Evolutionary conservation across 2,888 invertebrate species (phyloP).

Genomic region (Campoletis raptor): DNA sequence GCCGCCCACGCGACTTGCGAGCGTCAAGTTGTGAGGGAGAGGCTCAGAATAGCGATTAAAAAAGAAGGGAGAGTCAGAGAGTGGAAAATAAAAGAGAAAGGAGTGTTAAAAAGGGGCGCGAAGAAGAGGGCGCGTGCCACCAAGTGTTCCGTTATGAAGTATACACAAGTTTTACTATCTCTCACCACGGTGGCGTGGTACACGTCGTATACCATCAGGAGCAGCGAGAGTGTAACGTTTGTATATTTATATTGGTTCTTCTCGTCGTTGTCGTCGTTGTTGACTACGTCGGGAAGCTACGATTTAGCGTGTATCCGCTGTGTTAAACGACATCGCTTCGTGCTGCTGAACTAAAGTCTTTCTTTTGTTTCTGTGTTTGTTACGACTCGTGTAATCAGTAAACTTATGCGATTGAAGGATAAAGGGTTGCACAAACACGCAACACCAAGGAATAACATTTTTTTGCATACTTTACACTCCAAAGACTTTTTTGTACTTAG

Average conservation of each 20-base stretch:
- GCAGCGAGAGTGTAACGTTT: slow-evolving; percentile 47
- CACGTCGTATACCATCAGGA: slow-evolving; percentile 39
- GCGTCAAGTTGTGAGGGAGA: slow-evolving; percentile 58
- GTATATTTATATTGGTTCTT: slow-evolving; percentile 6
- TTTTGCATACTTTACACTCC: neutral
- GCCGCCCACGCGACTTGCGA: slow-evolving; percentile 68
- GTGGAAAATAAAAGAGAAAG: slow-evolving; percentile 39
- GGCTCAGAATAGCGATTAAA: slow-evolving; percentile 36
- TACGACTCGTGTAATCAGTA: slow-evolving; percentile 62
- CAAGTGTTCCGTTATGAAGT: slow-evolving; percentile 54
- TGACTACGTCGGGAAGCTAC: neutral
- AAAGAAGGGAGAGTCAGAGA: slow-evolving; percentile 46
- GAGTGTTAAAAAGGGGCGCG: slow-evolving; percentile 35
- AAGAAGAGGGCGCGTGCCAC: slow-evolving; percentile 59
- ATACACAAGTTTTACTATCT: slow-evolving; percentile 63
- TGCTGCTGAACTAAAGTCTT: neutral
- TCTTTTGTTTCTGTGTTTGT: slow-evolving; percentile 16
- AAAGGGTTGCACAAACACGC: slow-evolving; percentile 14
- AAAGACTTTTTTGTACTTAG: neutral
- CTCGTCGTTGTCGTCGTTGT: slow-evolving; percentile 6
- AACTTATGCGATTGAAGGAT: slow-evolving; percentile 61
- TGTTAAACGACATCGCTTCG: slow-evolving; percentile 41
- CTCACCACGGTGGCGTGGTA: slow-evolving; percentile 35
- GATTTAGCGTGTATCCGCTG: slow-evolving; percentile 7
- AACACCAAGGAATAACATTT: neutral